Evolutionary conservation across 2,113 vertebrate species (phyloP), one percentile per base, ranked within the genome.

Genomic region (Candoia aspera): DNA sequence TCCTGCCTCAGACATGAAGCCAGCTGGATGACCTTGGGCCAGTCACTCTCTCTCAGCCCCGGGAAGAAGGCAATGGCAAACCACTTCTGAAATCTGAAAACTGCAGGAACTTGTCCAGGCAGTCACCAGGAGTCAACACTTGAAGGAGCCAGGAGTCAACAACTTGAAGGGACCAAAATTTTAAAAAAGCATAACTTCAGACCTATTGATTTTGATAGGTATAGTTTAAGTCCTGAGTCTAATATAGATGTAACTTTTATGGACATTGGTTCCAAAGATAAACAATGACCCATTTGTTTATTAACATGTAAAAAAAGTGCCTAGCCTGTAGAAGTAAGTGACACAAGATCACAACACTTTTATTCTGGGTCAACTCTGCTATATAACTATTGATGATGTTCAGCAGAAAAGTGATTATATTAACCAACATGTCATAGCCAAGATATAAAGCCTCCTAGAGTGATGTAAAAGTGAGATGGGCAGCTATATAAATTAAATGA

Each of bases 371-470:
- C 26, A 8, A 90, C 13, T n/a, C 9, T 91, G 12, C 24, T 95
- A 88, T 95, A 88, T 55, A 90, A 93, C 94, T 95, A 87, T 89
- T 93, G 84, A 46, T 5, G 1, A 42, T 19, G 86, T 92, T 94
- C 93, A 85, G 60, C 85, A 94, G 84, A 90, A 89, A 94, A 94
- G n/a, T 0, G 10, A 46, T 53, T 96, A 89, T 87, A 89, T 86
- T 94, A 95, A 94, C 94, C 92, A 91, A 68, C 9, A 26, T 79
- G 8, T 26, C 64, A 13, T 55, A 68, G 46, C 79, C 84, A 90
- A 94, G 62, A 93, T 57, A 64, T 79, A 79, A 37, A 79, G 6
- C 68, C 6, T 2, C 68, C 68, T 37, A 79, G 33, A 21, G 68
- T 79, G 19, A 37, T 15, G 8, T 37, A 37, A 37, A 79, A 73